Evolutionary conservation across 2,888 invertebrate species (phyloP), one percentile per base, ranked within the genome.

Genomic region (Cecidostiba fungosa): DNA sequence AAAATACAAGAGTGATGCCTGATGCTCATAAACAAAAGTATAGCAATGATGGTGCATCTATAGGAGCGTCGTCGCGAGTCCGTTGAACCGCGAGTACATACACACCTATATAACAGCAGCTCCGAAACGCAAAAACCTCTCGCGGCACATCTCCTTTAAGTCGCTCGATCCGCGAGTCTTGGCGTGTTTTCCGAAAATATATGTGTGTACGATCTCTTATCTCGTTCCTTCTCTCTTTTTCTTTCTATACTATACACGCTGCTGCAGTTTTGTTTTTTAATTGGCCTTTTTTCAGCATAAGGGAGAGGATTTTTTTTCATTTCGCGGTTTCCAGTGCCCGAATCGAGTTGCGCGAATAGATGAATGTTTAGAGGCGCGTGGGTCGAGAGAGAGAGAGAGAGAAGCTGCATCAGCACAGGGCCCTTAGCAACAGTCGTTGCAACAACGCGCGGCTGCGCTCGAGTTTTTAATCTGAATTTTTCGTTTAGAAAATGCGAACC

Each of bases 61-160:
- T n/a, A 69, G 69, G 32, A 29, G 14, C 70, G 70, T n/a, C 70
- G 70, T n/a, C n/a, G 70, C 70, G 77, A 59, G 77, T 77, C 32
- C 59, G 59, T 77, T 77, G 77, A 77, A 59, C 76, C 43, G 50
- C 36, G 59, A 59, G 59, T 8, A n/a, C n/a, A n/a, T n/a, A n/a
- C 6, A 12, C 4, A 47, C 26, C 29, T 43, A 70, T n/a, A 12
- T 36, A 80, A 32, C 54, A 74, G 50, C 74, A 10, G 43, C 47
- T 77, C 54, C 47, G 54, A 36, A 39, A 72, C 70, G 72, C 78
- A 66, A 50, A 78, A 84, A 62, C 47, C 43, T 73, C 29, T n/a
- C 23, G 50, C 72, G 73, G 19, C 36, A 79, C 50, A 79, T 84
- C 79, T 74, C 78, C 84, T 84, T 84, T 79, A 84, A 84, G 73